Percentiles rank a stretch among this genome's conserved stretches.
phyloP scores from a whole-genome alignment of 30 jellyfish, hydroid and myxozoan species.

The Aurelia aurita complex sp. Pacific region DNA sequence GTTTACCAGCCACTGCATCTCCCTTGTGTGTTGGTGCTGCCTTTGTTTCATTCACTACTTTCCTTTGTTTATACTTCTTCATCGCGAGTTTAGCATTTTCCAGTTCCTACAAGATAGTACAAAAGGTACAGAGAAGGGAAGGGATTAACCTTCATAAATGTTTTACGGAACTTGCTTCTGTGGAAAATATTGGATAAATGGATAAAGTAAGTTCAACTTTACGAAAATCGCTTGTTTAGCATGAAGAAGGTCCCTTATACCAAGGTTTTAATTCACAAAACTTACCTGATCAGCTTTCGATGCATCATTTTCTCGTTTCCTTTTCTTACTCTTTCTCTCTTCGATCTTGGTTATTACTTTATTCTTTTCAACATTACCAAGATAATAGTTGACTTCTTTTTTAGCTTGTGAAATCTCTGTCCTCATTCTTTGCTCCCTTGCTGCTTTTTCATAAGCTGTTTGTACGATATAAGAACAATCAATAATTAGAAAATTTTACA shows the following conservation, averaged over 20 bases:
- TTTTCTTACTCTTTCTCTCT: constrained; percentile 63
- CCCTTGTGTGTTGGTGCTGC: too few relatives aligned
- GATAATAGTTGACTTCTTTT: constrained; percentile 76
- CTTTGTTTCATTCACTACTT: constrained; percentile 9
- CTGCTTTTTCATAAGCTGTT: constrained; percentile 92
- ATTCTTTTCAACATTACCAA: constrained; percentile 81
- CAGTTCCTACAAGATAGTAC: constrained; percentile 1
- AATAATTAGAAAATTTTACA: neutral
- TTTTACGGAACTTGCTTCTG: too few relatives aligned
- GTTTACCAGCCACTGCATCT: neutral
- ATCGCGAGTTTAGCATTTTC: constrained; percentile 17
- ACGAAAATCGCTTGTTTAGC: too few relatives aligned
- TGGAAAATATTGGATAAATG: too few relatives aligned
- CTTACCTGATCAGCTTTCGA: constrained; percentile 25
- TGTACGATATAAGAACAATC: neutral
- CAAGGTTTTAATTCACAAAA: neutral
- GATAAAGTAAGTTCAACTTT: too few relatives aligned
- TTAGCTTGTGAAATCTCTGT: constrained; percentile 92
- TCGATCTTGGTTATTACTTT: constrained; percentile 77
- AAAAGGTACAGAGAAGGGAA: too few relatives aligned
- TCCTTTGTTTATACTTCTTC: constrained; percentile 46
- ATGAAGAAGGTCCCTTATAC: too few relatives aligned
- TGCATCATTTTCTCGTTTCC: constrained; percentile 10
- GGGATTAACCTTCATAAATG: neutral
- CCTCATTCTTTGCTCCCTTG: constrained; percentile 90